Conservation (phyloP, 2,113 vertebrate species). For the Echinops telfairi region DNA sequence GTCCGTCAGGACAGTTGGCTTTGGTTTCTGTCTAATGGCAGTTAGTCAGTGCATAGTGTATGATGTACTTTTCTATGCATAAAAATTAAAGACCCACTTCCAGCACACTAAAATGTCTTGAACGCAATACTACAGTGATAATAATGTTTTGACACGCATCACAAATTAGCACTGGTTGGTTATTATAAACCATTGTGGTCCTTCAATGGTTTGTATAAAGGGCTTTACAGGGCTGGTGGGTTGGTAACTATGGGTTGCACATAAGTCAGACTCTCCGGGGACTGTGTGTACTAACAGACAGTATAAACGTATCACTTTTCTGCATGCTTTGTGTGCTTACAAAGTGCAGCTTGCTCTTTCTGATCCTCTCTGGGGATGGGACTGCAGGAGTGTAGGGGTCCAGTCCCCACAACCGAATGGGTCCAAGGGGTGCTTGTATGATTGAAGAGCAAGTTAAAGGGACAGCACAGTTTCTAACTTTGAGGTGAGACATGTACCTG, state of each 20-base stretch:
- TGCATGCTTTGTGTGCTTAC: neutral
- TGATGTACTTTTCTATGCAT: neutral
- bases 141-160: neutral
- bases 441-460: too few relatives aligned
- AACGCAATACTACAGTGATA: neutral
- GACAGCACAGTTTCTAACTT: too few relatives aligned
- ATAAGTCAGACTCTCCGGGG: neutral
- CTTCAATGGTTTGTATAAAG: neutral
- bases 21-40: neutral
- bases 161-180: neutral
- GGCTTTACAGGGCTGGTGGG: too few relatives aligned
- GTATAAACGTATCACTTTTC: fast-evolving
- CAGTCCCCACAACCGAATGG: too few relatives aligned
- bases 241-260: too few relatives aligned
- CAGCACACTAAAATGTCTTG: neutral
- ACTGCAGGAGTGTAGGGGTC: too few relatives aligned
- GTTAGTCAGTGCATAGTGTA: neutral
- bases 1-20: neutral
- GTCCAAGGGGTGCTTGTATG: too few relatives aligned
- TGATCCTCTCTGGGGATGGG: neutral
- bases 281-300: neutral
- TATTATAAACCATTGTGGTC: neutral
- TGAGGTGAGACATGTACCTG: too few relatives aligned
- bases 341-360: neutral
- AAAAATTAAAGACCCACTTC: neutral